Evolutionary conservation across 2,888 invertebrate genomes (phyloP).

Genomic region (Drosophila falleni): DNA sequence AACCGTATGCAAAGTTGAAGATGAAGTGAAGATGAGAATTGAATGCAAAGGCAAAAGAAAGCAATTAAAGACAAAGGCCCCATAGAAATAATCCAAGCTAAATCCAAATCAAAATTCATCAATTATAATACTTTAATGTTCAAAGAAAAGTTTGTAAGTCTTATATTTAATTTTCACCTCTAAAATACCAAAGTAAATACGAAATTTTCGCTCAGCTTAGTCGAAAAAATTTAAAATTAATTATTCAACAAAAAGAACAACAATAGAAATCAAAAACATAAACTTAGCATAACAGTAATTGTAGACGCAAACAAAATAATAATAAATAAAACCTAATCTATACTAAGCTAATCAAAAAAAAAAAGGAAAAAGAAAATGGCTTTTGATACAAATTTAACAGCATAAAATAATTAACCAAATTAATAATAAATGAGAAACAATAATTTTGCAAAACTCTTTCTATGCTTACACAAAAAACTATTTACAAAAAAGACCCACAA

Average conservation of each 20-base stretch:
- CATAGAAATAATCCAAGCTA: slow-evolving; percentile 22
- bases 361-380: slow-evolving; percentile 18
- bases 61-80: slow-evolving; percentile 35
- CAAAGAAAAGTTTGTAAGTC: background rate
- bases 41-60: slow-evolving; percentile 42
- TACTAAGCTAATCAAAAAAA: slow-evolving; percentile 21
- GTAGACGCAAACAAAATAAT: slow-evolving; percentile 35
- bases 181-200: background rate
- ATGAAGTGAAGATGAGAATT: slow-evolving; percentile 41
- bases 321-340: slow-evolving; percentile 22
- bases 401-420: slow-evolving; percentile 34
- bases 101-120: slow-evolving; percentile 12
- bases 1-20: slow-evolving; percentile 57
- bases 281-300: slow-evolving; percentile 25
- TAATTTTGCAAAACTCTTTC: slow-evolving; percentile 69
- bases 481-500: slow-evolving; percentile 55
- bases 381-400: slow-evolving; percentile 50
- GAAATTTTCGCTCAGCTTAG: slow-evolving; percentile 20
- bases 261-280: slow-evolving; percentile 6
- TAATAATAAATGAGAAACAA: slow-evolving; percentile 55
- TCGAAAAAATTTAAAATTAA: slow-evolving; percentile 6
- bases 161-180: background rate
- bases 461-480: slow-evolving; percentile 66
- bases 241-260: slow-evolving; percentile 1
- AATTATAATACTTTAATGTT: slow-evolving; percentile 1